These are phyloP conservation scores for Riptortus pedestris DNA, from an alignment of 1,140 invertebrate species.

Conservation along the genomic window DNA sequence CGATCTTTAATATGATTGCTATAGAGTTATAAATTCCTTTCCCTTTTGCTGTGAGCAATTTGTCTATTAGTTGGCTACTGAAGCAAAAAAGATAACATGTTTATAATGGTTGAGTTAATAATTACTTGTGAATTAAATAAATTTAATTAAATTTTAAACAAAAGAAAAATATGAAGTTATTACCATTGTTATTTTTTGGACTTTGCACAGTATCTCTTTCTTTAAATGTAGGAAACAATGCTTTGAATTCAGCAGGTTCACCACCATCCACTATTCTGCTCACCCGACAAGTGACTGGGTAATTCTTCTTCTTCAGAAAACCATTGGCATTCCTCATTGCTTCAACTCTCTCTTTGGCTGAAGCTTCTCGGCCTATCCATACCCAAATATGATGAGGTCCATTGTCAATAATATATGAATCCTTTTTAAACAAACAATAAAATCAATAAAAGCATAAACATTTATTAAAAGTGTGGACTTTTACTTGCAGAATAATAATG, in stretches of 20 bases:
- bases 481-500: neutral
- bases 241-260: slow-evolving; percentile 78
- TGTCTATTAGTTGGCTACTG: too few relatives aligned
- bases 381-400: slow-evolving; percentile 80
- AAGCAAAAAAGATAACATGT: too few relatives aligned
- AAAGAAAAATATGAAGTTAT: too few relatives aligned
- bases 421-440: slow-evolving; percentile 44
- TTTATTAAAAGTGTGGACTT: neutral
- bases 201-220: neutral
- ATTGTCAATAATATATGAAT: slow-evolving; percentile 79
- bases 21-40: too few relatives aligned
- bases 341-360: slow-evolving; percentile 56
- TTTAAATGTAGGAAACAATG: slow-evolving; percentile 67
- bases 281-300: slow-evolving; percentile 61
- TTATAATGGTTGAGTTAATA: too few relatives aligned
- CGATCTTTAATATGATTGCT: too few relatives aligned
- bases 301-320: slow-evolving; percentile 79
- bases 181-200: neutral
- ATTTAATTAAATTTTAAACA: too few relatives aligned
- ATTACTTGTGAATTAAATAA: too few relatives aligned
- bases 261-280: slow-evolving; percentile 66
- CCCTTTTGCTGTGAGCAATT: too few relatives aligned
- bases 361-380: slow-evolving; percentile 73
- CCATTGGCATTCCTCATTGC: slow-evolving; percentile 78
- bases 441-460: neutral